A percentile compares a stretch with the other conserved stretches of the same genome.
phyloP scores from a whole-genome alignment of 1,140 invertebrate species.

The Ceratina japonica region DNA sequence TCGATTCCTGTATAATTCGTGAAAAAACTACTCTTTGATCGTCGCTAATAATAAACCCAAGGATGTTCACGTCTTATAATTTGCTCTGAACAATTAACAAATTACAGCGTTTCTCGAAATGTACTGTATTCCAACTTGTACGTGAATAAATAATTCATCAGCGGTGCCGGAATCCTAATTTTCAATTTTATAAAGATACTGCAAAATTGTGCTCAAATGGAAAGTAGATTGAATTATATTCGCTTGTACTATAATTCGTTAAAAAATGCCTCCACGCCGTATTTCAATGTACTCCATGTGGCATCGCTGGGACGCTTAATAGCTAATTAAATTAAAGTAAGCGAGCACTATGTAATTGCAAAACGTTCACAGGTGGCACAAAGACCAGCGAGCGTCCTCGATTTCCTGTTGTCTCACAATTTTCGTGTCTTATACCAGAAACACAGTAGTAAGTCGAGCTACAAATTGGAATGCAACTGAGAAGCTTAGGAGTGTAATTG shows the following conservation, averaged over 20 bases:
- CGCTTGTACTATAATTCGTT: no score
- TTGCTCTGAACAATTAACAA: neutral
- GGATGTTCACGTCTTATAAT: constrained; percentile 20
- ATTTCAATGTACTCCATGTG: neutral
- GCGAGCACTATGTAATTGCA: neutral
- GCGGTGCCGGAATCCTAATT: no score
- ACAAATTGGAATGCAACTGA: neutral
- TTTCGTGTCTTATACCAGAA: neutral
- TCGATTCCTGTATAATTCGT: no score
- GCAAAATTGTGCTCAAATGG: neutral
- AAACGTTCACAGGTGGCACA: neutral
- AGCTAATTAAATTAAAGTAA: constrained; percentile 14
- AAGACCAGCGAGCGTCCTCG: neutral
- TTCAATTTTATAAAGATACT: neutral
- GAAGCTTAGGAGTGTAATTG: neutral
- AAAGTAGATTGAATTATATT: neutral
- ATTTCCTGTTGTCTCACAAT: constrained; percentile 4
- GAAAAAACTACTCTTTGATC: no score
- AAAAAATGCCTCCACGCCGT: neutral
- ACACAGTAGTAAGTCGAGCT: neutral
- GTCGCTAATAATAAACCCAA: no score
- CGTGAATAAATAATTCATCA: neutral
- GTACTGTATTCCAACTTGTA: neutral
- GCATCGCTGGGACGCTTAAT: neutral
- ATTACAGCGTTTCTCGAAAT: neutral